Base-by-base conservation (phyloP, 2,113 vertebrate species). In the Gymnobelideus leadbeateri region DNA sequence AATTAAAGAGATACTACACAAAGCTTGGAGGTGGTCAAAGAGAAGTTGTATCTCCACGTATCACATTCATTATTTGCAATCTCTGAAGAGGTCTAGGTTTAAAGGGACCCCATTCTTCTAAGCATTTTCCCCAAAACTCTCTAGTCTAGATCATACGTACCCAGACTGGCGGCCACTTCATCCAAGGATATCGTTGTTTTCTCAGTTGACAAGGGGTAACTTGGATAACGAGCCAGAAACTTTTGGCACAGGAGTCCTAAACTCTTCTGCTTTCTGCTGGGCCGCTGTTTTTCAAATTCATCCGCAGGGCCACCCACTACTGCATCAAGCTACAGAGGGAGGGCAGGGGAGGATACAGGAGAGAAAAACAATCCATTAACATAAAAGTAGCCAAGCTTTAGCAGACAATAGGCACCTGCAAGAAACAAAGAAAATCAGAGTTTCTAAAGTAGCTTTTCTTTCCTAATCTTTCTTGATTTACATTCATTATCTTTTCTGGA, bases 261-360 rank as follows among this genome's bases (percentile, higher is more conserved):
- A 97, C 99, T 99, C 98, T 99, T 99, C 98, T 99, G 99, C 97
- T 99, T 99, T 98, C 99, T 99, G 98, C 99, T 99, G 3, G 99
- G 99, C 96, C 99, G 99, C 91, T 98, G 98, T 91, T 99, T 99
- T 97, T 99, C 99, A 43, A 98, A 98, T 52, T 99, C 99, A 3
- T 99, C 99, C 51, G 98, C 96, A 0, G 98, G 96, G 89, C 96
- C 96, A 84, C 99, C 99, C 0, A 99, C 99, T 91, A 97, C 97
- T 0, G 93, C 97, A 92, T 99, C 99, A 96, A 98, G 94, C 98
- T 98, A 92, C 47, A 93, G 51, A 91, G 43, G 91, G 91, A 23
- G 77, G 89, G 97, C 4, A 10, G 95, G 92, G 50, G 49, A 8
- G 96, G 89, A 96, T 1, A 46, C 51, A 57, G 92, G 1, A 1